Base-by-base conservation (phyloP, 2,797 vertebrate species). In the Leptodactylus fallax region DNA sequence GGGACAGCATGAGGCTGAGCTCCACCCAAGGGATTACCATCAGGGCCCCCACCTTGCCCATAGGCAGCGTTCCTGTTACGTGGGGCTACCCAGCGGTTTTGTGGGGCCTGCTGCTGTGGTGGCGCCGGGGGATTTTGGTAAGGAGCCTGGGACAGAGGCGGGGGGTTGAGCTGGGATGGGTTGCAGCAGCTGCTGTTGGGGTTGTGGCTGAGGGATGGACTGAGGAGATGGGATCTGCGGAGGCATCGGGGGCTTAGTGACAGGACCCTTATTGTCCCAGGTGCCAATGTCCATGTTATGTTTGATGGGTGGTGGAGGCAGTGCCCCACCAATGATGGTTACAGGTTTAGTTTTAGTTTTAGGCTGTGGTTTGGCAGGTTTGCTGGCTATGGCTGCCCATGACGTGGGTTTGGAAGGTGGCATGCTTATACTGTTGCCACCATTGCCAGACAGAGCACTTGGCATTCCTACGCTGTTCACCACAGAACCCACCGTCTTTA, bases 221-320 rank as follows among this genome's bases (percentile, higher is more conserved):
- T 96, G 96, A 90, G 96, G 95, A 90, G 95, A 95, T 87, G 94
- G 91, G 27, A 92, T 91, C 80, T 94, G 94, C 74, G 96, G 96
- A 2, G 96, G 94, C 23, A 95, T 93, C 7, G 96, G 95, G 92
- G 96, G 96, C 94, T 97, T 98, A 72, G 95, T 94, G 92, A 96
- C 93, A 7, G 97, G 97, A 90, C 97, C 97, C 91, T 98, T 98
- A 91, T 97, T 97, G 85, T 98, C 98, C 98, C 98, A 99, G 87
- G 97, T 99, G 90, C 97, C 97, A 84, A 99, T 98, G 96, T 98
- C 98, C 97, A 98, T 98, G 91, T 98, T 98, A 94, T 98, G 98
- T 94, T 98, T 98, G 92, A 98, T 98, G 53, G 98, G 97, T 0
- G 97, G 97, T 0, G 97, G 98, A 9, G 97, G 98, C 72, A 98